These are phyloP conservation scores for Lithophane ornitopus DNA, from an alignment of 2,888 invertebrate species.

Conservation along the genomic window DNA sequence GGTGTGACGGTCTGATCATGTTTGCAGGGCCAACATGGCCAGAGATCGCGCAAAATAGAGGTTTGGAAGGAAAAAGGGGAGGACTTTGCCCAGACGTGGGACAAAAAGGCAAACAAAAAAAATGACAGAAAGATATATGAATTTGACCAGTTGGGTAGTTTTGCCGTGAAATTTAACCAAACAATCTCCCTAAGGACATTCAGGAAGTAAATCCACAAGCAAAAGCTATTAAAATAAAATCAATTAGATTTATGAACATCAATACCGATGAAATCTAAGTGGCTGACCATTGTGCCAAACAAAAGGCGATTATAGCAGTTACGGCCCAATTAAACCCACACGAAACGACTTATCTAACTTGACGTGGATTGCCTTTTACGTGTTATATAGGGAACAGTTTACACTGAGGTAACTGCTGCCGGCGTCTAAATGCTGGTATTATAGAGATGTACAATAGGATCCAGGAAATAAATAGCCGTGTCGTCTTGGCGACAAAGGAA, in stretches of 20 bases:
- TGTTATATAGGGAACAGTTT: constrained; percentile 22
- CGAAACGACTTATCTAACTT: constrained; percentile 40
- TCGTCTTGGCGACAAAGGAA: neutral
- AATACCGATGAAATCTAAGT: constrained; percentile 47
- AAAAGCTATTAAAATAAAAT: constrained; percentile 21
- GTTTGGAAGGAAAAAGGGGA: neutral
- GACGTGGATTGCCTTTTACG: constrained; percentile 59
- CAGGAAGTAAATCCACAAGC: constrained; percentile 11
- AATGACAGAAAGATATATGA: neutral
- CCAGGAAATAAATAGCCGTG: too few relatives aligned
- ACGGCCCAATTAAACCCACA: constrained; percentile 55
- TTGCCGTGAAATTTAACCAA: neutral
- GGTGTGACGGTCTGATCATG: neutral
- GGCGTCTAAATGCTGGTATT: neutral
- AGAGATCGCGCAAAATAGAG: neutral
- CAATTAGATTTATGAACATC: constrained; percentile 50
- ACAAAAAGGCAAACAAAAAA: neutral
- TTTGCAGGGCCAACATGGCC: neutral
- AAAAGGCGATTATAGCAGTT: constrained; percentile 51
- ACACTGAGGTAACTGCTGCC: neutral
- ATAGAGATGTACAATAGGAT: neutral
- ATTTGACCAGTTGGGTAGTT: neutral
- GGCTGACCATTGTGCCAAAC: constrained; percentile 42
- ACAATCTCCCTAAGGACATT: neutral
- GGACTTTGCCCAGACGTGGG: neutral